Base-by-base conservation (phyloP, 2,888 invertebrate species). In the Zygaena filipendulae region DNA sequence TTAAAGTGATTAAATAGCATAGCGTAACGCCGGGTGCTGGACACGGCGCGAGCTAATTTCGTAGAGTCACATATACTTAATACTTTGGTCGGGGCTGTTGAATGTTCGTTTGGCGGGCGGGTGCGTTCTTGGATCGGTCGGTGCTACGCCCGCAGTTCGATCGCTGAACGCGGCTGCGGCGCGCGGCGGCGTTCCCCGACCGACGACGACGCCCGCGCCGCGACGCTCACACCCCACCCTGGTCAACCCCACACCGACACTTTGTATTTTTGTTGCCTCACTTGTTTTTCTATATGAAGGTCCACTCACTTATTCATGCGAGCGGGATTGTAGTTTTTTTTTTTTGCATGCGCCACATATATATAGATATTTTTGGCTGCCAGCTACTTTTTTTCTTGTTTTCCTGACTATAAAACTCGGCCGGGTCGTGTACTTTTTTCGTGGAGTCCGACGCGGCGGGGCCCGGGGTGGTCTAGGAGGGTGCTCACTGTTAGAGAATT, bases 401-500 rank as follows among this genome's bases (percentile, higher is more conserved):
- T 71, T 72, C 61, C 64, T 63, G 74, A 66, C 75, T 75, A 77
- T 74, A 74, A 75, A 74, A 74, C 74, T 74, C 67, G 57, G 56
- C 53, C 59, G 64, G 59, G 63, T 68, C 64, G 74, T 71, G 69
- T 62, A 66, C 69, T 74, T 77, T 77, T 75, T 75, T 67, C 70
- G 68, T 61, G 69, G 66, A 59, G 58, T 58, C 54, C 64, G 43
- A 41, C 40, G 43, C 29, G 35, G 39, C 35, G 43, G 45, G 42
- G 48, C n/a, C n/a, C n/a, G 51, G 55, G 52, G 59, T 51, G 56
- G n/a, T n/a, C n/a, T n/a, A n/a, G n/a, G 59, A 57, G 72, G 72
- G 70, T 62, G 74, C 71, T 69, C 71, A 69, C 74, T 69, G 75
- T 75, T 74, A 72, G 71, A 68, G 71, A 77, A 77, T 77, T 77